phyloP scores from a whole-genome alignment of 1,140 invertebrate genomes.

The Musca domestica region DNA sequence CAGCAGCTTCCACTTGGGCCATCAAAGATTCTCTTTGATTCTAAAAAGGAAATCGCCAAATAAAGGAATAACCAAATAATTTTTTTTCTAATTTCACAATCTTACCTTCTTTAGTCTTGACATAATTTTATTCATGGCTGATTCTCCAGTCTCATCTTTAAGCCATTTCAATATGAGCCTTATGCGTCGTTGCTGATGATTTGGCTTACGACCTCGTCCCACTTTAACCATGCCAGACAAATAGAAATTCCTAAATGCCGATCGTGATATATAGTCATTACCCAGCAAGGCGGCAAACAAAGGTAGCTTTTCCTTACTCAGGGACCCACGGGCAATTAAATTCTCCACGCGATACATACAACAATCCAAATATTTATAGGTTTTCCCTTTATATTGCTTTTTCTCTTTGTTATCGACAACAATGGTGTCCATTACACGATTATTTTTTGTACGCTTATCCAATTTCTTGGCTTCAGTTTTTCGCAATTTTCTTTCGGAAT shows the following conservation, averaged over 20 bases:
- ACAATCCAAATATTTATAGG: conserved; percentile 60
- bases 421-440: conserved; percentile 37
- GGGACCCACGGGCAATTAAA: conserved; percentile 63
- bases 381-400: conserved; percentile 25
- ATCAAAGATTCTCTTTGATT: conserved; percentile 56
- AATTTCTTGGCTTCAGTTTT: conserved; percentile 42
- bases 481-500: conserved; percentile 27
- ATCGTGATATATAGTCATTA: conserved; percentile 80
- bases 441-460: conserved; percentile 43
- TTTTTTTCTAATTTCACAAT: not conserved
- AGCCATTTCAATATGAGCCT: conserved; percentile 72
- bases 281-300: conserved; percentile 78
- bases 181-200: conserved; percentile 64
- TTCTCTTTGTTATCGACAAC: conserved; percentile 22
- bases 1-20: conserved; percentile 61
- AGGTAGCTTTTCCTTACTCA: conserved; percentile 68
- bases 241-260: conserved; percentile 70
- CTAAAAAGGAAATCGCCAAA: conserved; percentile 28
- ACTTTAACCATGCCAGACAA: conserved; percentile 62
- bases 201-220: conserved; percentile 57
- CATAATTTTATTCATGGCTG: conserved; percentile 67
- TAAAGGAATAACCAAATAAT: not conserved
- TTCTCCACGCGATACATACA: conserved; percentile 71
- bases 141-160: conserved; percentile 64
- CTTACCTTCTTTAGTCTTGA: conserved; percentile 58